Conservation (phyloP, 2,113 vertebrate species). For the Lophius piscatorius region DNA sequence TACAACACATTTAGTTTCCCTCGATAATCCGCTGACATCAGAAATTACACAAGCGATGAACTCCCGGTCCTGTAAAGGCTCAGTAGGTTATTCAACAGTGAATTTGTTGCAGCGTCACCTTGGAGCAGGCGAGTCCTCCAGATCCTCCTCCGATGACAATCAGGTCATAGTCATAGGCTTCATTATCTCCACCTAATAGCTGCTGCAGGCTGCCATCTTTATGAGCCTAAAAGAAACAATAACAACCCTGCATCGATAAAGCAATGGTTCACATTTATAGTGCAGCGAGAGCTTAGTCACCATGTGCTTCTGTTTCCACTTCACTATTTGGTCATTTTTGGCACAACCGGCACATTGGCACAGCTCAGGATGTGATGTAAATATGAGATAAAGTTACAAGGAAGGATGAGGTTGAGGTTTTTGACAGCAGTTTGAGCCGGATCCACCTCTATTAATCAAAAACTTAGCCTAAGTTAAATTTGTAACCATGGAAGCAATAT, state of each 20-base stretch:
- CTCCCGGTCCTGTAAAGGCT: neutral
- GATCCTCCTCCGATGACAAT: slow-evolving; percentile 95
- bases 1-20: slow-evolving; percentile 9
- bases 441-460: too few relatives aligned
- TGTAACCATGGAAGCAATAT: too few relatives aligned
- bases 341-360: too few relatives aligned
- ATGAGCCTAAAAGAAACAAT: slow-evolving; percentile 80
- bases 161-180: slow-evolving; percentile 90
- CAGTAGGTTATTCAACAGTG: neutral
- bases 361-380: neutral
- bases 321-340: too few relatives aligned
- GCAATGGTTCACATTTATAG: too few relatives aligned
- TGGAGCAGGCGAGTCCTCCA: slow-evolving; percentile 94
- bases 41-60: neutral
- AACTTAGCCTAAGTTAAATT: too few relatives aligned
- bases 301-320: neutral
- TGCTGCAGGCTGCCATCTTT: slow-evolving; percentile 87
- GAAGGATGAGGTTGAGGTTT: too few relatives aligned
- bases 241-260: too few relatives aligned
- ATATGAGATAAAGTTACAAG: too few relatives aligned
- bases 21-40: neutral
- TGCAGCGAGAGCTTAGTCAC: neutral
- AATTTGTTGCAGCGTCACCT: slow-evolving; percentile 78
- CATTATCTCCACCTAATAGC: slow-evolving; percentile 77
- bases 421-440: too few relatives aligned